These are phyloP conservation scores for Elegia similella DNA, from an alignment of 2,888 invertebrate genomes.

Conservation along the genomic window DNA sequence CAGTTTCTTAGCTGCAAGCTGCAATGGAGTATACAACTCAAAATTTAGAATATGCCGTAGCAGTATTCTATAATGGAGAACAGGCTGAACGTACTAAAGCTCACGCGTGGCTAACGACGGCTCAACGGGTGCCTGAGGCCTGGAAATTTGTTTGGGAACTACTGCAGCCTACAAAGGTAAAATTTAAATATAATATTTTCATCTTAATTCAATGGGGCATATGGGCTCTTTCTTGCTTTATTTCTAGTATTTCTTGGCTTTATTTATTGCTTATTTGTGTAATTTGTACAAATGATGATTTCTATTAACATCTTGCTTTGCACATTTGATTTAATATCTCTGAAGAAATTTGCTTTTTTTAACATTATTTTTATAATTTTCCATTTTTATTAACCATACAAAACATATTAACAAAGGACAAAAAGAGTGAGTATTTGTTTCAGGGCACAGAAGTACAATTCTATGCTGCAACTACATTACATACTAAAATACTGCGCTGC, in stretches of 20 bases:
- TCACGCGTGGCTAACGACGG: constrained; percentile 92
- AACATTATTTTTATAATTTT: constrained; percentile 11
- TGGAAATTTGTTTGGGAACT: constrained; percentile 97
- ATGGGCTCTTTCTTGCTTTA: not conserved
- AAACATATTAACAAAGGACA: constrained; percentile 10
- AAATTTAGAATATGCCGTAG: constrained; percentile 86
- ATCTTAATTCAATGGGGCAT: not conserved
- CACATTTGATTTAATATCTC: not conserved
- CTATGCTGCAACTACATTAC: constrained; percentile 95
- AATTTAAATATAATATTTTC: not conserved
- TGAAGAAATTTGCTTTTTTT: constrained; percentile 1
- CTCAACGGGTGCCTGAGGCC: constrained; percentile 92
- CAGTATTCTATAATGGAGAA: constrained; percentile 84
- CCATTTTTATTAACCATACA: constrained; percentile 1
- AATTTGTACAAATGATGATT: no score
- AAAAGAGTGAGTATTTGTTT: constrained; percentile 38
- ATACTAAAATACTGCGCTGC: constrained; percentile 92
- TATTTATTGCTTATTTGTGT: not conserved
- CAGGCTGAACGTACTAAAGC: constrained; percentile 87
- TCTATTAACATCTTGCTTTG: not conserved
- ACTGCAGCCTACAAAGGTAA: constrained; percentile 90
- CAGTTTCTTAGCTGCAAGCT: constrained; percentile 17
- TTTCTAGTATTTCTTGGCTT: not conserved
- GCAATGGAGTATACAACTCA: constrained; percentile 84
- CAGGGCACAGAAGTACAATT: constrained; percentile 95